phyloP scores from a whole-genome alignment of 2,797 vertebrate genomes.

The Tangara arthus region DNA sequence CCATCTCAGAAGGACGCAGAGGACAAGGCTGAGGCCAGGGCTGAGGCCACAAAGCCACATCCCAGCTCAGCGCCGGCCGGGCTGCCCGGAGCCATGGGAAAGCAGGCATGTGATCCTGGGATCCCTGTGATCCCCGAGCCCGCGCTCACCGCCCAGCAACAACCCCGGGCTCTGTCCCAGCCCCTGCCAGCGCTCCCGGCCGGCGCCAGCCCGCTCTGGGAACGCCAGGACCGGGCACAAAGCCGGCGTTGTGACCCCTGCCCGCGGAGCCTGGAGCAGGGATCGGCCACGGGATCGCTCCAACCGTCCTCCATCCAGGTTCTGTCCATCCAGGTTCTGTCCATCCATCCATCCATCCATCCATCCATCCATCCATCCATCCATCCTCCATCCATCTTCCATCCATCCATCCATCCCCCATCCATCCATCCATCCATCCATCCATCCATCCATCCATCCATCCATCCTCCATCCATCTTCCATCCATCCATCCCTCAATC shows the following conservation, averaged over 20 bases:
- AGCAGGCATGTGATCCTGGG: conserved; percentile 17
- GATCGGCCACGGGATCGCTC: accelerated
- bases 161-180: background rate
- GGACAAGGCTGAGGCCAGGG: background rate
- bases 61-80: background rate
- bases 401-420: background rate
- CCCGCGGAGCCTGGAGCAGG: accelerated
- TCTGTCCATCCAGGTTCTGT: too few relatives aligned
- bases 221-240: background rate
- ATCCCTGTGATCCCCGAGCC: background rate
- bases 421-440: too few relatives aligned
- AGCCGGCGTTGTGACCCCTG: background rate
- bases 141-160: accelerated
- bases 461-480: background rate
- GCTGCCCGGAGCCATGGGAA: background rate
- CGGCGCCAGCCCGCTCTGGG: background rate
- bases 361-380: background rate
- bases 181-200: background rate
- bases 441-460: too few relatives aligned
- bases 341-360: background rate
- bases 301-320: too few relatives aligned
- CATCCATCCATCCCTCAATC: background rate
- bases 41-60: background rate
- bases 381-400: background rate
- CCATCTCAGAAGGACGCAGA: accelerated